Base-by-base conservation (phyloP, 2,888 invertebrate genomes). In the Rhimphoctona megacephalus region DNA sequence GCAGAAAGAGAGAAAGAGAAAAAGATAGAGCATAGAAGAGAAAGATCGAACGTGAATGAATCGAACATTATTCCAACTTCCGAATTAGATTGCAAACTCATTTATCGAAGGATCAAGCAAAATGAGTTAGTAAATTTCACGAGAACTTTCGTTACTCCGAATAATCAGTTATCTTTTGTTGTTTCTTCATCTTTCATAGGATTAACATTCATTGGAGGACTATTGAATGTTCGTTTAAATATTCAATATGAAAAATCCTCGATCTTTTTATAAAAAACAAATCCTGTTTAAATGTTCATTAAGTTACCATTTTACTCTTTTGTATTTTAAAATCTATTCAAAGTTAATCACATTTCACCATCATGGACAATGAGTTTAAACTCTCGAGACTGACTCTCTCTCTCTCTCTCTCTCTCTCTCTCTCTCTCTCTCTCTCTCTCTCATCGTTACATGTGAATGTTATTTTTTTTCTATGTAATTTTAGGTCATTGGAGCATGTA, bases 51-150 rank as follows among this genome's bases (percentile, higher is more conserved):
- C 80, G 79, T 74, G 73, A 73, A 85, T 74, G 79, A 86, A 89
- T 89, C 85, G 83, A 46, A 88, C 89, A 87, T 89, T 87, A 89
- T 88, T 89, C 85, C 81, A 89, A 90, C 86, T 89, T 89, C 85
- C 73, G 73, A 89, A 89, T 89, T 87, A 83, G 87, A 91, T 86
- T 87, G 79, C 43, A 57, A 88, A 86, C 70, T 85, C 72, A 78
- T 86, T 86, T 67, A 39, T 57, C 33, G 49, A 66, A 64, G 67
- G 39, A 82, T 81, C 74, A 39, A 74, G 30, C 36, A 72, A 77
- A 66, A 52, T 74, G n/a, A 67, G 49, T 64, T 39, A 9, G 49
- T 46, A 39, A 7, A 30, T 22, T 84, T 22, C 52, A 17, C 19
- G 57, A 72, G n/a, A 54, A 72, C 72, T 77, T 49, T 81, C 74